These are phyloP conservation scores for Drosophila conformis DNA, from an alignment of 2,888 invertebrate genomes.

Conservation along the genomic window DNA sequence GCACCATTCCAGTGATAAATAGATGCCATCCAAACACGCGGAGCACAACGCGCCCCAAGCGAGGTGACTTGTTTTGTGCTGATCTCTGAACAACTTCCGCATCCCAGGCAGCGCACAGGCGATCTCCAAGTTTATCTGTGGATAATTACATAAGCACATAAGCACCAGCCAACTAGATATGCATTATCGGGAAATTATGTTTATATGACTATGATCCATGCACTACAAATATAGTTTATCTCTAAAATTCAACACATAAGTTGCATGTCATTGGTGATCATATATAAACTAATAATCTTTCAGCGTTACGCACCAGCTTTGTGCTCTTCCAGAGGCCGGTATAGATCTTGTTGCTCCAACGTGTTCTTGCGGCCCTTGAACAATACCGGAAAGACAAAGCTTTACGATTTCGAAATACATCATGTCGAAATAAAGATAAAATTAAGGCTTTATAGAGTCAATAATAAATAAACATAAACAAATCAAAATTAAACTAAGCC, in stretches of 20 bases:
- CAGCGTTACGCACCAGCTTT: slow-evolving; percentile 86
- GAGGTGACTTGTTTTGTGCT: slow-evolving; percentile 42
- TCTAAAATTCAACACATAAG: background rate
- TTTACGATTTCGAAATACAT: slow-evolving; percentile 68
- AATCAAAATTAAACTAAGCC: background rate
- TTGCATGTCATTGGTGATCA: background rate
- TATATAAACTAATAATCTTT: background rate
- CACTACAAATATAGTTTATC: background rate
- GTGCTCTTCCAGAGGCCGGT: slow-evolving; percentile 89
- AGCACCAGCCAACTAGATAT: background rate
- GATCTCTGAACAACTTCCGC: slow-evolving; percentile 42
- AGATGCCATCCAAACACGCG: slow-evolving; percentile 85
- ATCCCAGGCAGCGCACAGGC: slow-evolving; percentile 53
- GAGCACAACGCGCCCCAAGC: slow-evolving; percentile 33
- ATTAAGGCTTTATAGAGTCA: slow-evolving; percentile 14
- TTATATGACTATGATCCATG: background rate
- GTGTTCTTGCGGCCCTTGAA: slow-evolving; percentile 90
- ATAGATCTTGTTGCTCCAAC: slow-evolving; percentile 90
- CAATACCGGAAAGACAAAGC: slow-evolving; percentile 92
- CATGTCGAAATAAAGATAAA: slow-evolving; percentile 25
- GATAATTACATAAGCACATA: background rate
- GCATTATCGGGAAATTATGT: background rate
- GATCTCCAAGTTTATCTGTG: slow-evolving; percentile 48
- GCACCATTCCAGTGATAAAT: slow-evolving; percentile 86
- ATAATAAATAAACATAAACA: slow-evolving; percentile 3